Percentiles rank a stretch among this genome's conserved stretches.
Evolutionary conservation across 2,113 vertebrate genomes (phyloP).

Genomic region (Daubentonia madagascariensis): DNA sequence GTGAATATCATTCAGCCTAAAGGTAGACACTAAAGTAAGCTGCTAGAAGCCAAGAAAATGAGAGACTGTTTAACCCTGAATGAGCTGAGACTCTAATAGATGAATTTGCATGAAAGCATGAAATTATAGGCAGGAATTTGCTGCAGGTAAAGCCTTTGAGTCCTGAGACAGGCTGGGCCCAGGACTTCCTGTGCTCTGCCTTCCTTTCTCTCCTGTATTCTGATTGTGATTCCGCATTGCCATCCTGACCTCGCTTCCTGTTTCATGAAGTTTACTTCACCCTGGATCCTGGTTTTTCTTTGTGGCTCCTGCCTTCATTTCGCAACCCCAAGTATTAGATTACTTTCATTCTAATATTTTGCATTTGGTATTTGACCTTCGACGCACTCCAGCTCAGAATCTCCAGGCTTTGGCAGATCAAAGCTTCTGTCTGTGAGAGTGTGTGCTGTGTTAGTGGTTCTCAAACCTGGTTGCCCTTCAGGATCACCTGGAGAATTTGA

Average conservation of each 20-base stretch:
- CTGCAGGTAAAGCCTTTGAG: not conserved
- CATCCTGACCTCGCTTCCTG: not conserved
- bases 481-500: not conserved
- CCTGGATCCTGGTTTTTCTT: not conserved
- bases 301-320: not conserved
- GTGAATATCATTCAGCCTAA: not conserved
- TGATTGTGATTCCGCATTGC: not conserved
- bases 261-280: not conserved
- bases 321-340: conserved; percentile 19
- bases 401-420: not conserved
- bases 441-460: not conserved
- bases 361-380: conserved; percentile 47
- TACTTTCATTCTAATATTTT: conserved; percentile 39
- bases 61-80: not conserved
- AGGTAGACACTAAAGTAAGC: not conserved
- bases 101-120: not conserved
- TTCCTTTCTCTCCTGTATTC: not conserved
- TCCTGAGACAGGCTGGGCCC: not conserved
- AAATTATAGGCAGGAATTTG: not conserved
- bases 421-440: not conserved
- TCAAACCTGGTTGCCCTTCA: not conserved
- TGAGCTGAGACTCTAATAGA: not conserved
- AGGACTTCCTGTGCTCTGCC: not conserved
- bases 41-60: not conserved
- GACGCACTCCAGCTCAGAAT: not conserved